Evolutionary conservation across 2,113 vertebrate genomes (phyloP), one percentile per base, ranked within the genome.

Genomic region (Pomatostomus ruficeps): DNA sequence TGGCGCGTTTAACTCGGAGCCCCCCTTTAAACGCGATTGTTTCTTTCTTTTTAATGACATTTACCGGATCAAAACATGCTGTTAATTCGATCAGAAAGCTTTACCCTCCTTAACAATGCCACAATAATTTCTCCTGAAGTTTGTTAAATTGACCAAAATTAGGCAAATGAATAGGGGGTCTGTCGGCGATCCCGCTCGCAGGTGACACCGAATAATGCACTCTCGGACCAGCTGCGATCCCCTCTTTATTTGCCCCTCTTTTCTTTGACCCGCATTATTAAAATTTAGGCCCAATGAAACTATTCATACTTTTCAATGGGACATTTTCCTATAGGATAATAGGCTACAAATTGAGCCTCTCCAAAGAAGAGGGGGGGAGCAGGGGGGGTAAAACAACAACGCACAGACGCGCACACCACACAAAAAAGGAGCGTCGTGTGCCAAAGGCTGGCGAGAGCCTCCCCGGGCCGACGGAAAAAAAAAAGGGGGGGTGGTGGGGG

Each of bases 71-170:
- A 99, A 99, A 99, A 99, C 99, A 98, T 98, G 98, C 98, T 99
- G 99, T 99, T 99, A 99, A 99, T 99, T 99, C 99, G 99, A 99
- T 99, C 99, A 99, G 99, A 99, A 99, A 99, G 99, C 99, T 99
- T 99, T 98, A 98, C 98, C 98, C 99, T 99, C 98, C 98, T 97
- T 98, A 99, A 99, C 99, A 99, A 99, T 99, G 97, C 99, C 99
- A 98, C 98, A 98, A 99, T 99, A 98, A 99, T 99, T 99, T 99
- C 98, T 99, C 98, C 99, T 98, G 98, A 99, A 99, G 99, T 99
- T 99, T 99, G 99, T 99, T 99, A 99, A 99, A 99, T 99, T 99
- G 99, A 99, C 98, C 99, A 99, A 99, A 99, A 99, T 99, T 99
- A 99, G 99, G 99, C 99, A 99, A 99, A 99, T 99, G 99, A 99